Base-by-base conservation (phyloP, 2,888 invertebrate genomes). In the Ischnus inquisitorius region DNA sequence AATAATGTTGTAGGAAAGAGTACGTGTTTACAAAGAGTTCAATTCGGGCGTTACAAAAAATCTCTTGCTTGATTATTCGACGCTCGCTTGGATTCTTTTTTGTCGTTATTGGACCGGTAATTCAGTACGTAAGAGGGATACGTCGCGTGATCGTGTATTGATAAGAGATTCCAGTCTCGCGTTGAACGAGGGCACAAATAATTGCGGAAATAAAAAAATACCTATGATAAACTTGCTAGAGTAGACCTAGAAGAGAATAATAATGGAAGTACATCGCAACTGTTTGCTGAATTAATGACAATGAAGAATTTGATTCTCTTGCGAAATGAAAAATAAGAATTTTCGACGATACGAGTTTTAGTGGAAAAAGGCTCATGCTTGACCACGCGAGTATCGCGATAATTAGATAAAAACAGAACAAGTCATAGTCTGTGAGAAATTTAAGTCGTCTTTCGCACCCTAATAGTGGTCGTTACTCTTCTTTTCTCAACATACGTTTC, bases 1-100 rank as follows among this genome's bases (percentile, higher is more conserved):
- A 91, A 88, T 86, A 86, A 84, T 84, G 84, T 86, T 87, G 82
- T 85, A 87, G 85, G 83, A 88, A 87, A 90, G 85, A 82, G 71
- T 71, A 79, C 57, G 78, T 78, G 41, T 82, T 78, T 68, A 69
- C 48, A 79, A 79, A 76, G 75, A 60, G 57, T 78, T 34, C 19
- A 46, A 41, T 57, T 41, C 14, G 2, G 14, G 19, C 19, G 19
- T 57, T 12, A 25, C 12, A 57, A 57, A 57, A 79, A 79, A 57
- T 48, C 65, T 34, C 41, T 64, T 16, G 67, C 54, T 82, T 48
- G 67, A 71, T 71, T 43, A 57, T 77, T 76, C 54, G 46, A 80
- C 57, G 41, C 41, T 62, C 48, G 62, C 43, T 71, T 34, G 34
- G 34, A 34, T 34, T 34, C 8, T 34, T 22, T 60, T 19, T 41